Base-by-base conservation (phyloP, 1,140 invertebrate genomes). In the Papilio polyxenes region DNA sequence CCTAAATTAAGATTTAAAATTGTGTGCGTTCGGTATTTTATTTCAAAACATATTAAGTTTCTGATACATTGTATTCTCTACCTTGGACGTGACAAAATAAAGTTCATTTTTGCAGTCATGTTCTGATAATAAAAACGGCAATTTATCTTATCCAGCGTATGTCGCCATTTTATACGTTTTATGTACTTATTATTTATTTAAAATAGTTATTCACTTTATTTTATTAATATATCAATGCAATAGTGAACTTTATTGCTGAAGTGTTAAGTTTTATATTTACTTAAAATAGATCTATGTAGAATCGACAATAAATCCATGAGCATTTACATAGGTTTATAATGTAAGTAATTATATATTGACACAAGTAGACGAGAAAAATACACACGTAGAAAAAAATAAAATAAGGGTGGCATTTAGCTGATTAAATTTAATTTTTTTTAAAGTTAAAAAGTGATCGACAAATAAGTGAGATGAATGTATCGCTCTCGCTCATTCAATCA, bases 11-110 rank as follows among this genome's bases (percentile, higher is more conserved):
- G 53, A 62, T 62, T 62, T 3, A 62, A 8, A 62, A 20, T 62
- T 86, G 90, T 75, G 89, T 93, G 90, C 87, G 89, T 4, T 88
- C 88, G 9, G 88, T 90, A n/a, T n/a, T n/a, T n/a, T n/a, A n/a
- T n/a, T n/a, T n/a, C 23, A 20, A 10, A 62, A 31, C 23, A 69
- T 69, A 37, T 10, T 37, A 3, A 69, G 37, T 69, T 31, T 9
- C 20, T 69, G 62, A 37, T 23, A 62, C 59, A 69, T 23, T 23
- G 10, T 13, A 69, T 6, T 37, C 0, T 69, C 10, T 15, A 72
- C 65, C 31, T 72, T 72, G 11, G 13, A 20, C 2, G 11, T 72
- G 13, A 72, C 23, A 37, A 13, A 6, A 72, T 72, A 37, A 37
- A 72, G 65, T 72, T 72, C 65, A 72, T 72, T 72, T 72, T 72